Evolutionary conservation across 2,888 invertebrate genomes (phyloP).

Genomic region (Andrena bucephala): DNA sequence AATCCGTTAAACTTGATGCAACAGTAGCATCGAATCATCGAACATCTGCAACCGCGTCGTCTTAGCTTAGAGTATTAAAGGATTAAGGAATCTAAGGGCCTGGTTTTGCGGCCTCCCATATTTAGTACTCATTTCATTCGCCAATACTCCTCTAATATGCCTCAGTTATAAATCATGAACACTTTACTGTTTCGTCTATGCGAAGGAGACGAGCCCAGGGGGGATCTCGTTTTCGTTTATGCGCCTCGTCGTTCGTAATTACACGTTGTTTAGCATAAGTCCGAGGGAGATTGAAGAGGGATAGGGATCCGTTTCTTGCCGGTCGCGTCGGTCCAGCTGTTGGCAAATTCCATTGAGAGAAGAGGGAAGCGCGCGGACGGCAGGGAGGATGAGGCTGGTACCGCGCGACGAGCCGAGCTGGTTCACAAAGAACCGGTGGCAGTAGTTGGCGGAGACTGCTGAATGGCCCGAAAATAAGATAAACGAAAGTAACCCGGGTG

Average conservation of each 20-base stretch:
- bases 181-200: too few species aligned
- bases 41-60: too few species aligned
- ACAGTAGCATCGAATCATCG: too few species aligned
- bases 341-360: conserved; percentile 71
- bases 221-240: background rate
- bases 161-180: background rate
- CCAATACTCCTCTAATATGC: background rate
- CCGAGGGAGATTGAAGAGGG: background rate
- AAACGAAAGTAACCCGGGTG: conserved; percentile 69
- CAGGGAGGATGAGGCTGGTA: background rate
- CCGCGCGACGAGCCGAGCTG: conserved; percentile 48
- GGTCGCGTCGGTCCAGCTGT: conserved; percentile 54
- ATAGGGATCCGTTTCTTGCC: conserved; percentile 33
- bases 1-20: background rate
- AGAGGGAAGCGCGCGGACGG: conserved; percentile 29
- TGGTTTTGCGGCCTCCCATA: too few species aligned
- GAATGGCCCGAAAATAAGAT: conserved; percentile 77
- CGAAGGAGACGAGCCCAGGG: background rate
- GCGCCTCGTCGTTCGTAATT: conserved; percentile 11
- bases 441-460: conserved; percentile 62
- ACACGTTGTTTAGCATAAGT: conserved; percentile 25
- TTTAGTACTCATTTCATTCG: too few species aligned
- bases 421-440: conserved; percentile 71
- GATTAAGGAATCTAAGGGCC: too few species aligned
- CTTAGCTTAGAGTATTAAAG: too few species aligned